Evolutionary conservation across 2,888 invertebrate species (phyloP).

Genomic region (Pelosia muscerda): DNA sequence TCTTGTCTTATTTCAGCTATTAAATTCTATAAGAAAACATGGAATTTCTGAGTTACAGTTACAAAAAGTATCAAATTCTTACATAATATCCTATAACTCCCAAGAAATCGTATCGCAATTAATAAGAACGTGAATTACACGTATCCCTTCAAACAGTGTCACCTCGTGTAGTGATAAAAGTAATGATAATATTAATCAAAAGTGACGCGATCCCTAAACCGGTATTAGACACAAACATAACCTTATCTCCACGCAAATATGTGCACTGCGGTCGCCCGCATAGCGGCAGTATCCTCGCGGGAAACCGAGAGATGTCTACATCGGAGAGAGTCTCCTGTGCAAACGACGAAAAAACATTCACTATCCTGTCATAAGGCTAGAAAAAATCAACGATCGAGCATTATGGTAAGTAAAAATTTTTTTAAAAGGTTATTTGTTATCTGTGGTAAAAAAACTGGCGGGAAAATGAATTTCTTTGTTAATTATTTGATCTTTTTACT

Average conservation of each 20-base stretch:
- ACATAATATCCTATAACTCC: not conserved
- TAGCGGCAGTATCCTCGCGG: constrained; percentile 68
- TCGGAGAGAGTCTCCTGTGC: constrained; percentile 42
- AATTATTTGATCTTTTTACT: not conserved
- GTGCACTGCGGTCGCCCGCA: constrained; percentile 64
- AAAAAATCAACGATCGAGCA: constrained; percentile 52
- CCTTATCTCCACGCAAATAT: constrained; percentile 52
- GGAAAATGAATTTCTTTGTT: not conserved
- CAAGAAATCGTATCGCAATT: not conserved
- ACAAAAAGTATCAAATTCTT: not conserved
- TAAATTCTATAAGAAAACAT: constrained; percentile 1
- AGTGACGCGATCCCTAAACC: constrained; percentile 23
- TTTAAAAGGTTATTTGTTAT: constrained; percentile 17
- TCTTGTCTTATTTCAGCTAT: constrained; percentile 21
- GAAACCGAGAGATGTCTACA: constrained; percentile 63
- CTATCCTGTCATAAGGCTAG: constrained; percentile 47
- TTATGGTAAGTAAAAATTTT: constrained; percentile 69
- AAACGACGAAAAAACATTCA: constrained; percentile 54
- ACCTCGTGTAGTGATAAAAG: constrained; percentile 9
- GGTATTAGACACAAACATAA: constrained; percentile 42
- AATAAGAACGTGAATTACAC: not conserved
- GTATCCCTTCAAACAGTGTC: not conserved
- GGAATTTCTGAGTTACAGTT: not conserved
- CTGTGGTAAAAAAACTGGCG: constrained; percentile 37
- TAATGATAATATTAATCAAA: constrained; percentile 17